Evolutionary conservation across 2,113 vertebrate species (phyloP).

Genomic region (Uropsilus gracilis): DNA sequence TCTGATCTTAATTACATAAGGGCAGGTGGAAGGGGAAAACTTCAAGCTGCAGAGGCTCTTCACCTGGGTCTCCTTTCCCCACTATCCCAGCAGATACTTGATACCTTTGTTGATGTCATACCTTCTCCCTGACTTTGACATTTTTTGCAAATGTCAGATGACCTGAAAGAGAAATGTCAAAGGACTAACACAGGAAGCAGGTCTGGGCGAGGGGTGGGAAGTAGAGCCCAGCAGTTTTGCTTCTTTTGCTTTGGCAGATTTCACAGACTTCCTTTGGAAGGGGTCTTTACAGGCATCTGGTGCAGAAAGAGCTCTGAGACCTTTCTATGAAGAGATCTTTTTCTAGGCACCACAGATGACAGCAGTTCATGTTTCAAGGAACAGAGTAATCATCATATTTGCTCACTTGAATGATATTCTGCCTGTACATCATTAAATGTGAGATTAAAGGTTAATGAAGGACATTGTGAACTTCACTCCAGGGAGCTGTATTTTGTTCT

Average conservation of each 20-base stretch:
- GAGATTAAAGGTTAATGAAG: background rate
- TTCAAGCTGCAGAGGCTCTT: fast-evolving
- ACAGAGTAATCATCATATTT: background rate
- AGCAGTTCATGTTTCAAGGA: background rate
- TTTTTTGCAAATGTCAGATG: background rate
- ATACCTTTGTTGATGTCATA: background rate
- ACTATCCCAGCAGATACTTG: background rate
- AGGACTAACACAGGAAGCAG: background rate
- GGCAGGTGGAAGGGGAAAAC: background rate
- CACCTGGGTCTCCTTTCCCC: background rate
- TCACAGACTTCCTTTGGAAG: background rate
- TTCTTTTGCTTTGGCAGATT: background rate
- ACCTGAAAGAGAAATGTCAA: background rate
- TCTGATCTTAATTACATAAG: background rate
- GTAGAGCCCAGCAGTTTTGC: background rate
- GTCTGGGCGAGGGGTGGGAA: background rate
- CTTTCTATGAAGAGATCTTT: too few relatives aligned
- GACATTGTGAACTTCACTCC: background rate
- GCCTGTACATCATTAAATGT: background rate
- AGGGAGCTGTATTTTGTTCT: background rate
- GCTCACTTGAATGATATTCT: background rate
- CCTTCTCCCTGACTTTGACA: background rate
- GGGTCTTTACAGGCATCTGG: background rate
- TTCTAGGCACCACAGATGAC: background rate
- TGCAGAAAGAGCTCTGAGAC: background rate